These are phyloP conservation scores for Crocallis elinguaria DNA, from an alignment of 2,888 invertebrate species.

Conservation along the genomic window DNA sequence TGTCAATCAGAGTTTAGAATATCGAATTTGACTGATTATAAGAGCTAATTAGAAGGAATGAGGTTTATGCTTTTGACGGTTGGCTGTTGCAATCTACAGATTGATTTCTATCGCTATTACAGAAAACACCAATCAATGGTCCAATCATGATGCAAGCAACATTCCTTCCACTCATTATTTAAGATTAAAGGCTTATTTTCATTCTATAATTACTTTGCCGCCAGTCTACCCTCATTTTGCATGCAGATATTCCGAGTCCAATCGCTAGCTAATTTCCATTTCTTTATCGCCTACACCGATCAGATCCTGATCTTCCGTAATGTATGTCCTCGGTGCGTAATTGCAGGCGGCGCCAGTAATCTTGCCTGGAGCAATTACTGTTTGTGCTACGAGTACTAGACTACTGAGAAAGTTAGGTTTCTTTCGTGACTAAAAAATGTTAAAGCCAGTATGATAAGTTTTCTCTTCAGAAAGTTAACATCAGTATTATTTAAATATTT, in stretches of 20 bases:
- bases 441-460: not conserved
- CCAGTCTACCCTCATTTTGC: conserved; percentile 15
- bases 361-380: conserved; percentile 71
- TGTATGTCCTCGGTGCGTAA: conserved; percentile 75
- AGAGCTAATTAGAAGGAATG: conserved; percentile 32
- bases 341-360: conserved; percentile 76
- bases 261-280: conserved; percentile 61
- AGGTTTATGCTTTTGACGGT: conserved; percentile 20
- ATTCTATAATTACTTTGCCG: conserved; percentile 14
- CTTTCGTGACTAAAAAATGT: not conserved
- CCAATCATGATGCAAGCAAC: not conserved
- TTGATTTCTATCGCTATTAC: not conserved
- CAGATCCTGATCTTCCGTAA: conserved; percentile 74
- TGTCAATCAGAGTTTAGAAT: conserved; percentile 40
- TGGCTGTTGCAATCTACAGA: conserved; percentile 9
- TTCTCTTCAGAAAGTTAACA: not conserved
- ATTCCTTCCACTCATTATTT: conserved; percentile 9
- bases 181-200: conserved; percentile 7
- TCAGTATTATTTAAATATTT: not conserved
- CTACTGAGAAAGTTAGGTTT: conserved; percentile 2
- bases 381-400: conserved; percentile 46
- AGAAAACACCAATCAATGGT: not conserved
- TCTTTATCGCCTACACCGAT: conserved; percentile 57
- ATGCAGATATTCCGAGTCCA: conserved; percentile 31
- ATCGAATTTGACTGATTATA: conserved; percentile 37